Conservation (phyloP, 2,113 vertebrate genomes). For the Dicaeum eximium region DNA sequence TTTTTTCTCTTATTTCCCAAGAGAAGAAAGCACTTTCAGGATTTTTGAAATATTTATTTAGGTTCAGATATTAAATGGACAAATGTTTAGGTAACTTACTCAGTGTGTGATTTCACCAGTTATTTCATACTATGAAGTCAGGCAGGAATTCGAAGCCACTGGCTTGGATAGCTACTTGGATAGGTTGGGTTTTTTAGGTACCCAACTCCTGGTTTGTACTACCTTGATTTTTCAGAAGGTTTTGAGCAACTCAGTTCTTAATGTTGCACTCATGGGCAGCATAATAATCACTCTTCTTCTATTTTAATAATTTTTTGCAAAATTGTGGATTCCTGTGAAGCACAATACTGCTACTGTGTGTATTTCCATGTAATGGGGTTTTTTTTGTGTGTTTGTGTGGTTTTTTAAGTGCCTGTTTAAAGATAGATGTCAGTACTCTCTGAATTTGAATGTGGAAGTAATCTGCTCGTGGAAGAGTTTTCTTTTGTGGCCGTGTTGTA, state of each 20-base stretch:
- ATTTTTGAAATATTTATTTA: neutral
- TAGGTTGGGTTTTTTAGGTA: neutral
- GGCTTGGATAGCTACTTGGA: neutral
- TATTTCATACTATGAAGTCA: neutral
- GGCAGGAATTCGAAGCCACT: neutral
- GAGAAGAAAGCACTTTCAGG: neutral
- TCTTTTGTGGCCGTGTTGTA: neutral
- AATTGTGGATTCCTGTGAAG: neutral
- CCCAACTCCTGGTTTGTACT: neutral
- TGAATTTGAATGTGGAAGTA: neutral
- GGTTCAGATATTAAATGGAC: neutral
- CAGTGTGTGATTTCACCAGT: neutral
- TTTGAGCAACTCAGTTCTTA: neutral
- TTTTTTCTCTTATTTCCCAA: neutral
- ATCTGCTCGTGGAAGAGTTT: neutral
- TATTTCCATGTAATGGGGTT: neutral
- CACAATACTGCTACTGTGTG: neutral
- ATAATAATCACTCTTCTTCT: neutral
- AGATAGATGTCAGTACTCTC: neutral
- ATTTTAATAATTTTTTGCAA: neutral
- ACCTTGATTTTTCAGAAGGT: neutral
- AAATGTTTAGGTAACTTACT: neutral
- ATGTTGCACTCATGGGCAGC: neutral
- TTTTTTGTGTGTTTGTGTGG: neutral
- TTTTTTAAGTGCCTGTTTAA: neutral